Evolutionary conservation across 2,888 invertebrate species (phyloP), one percentile per base, ranked within the genome.

Genomic region (Drosophila lutescens): DNA sequence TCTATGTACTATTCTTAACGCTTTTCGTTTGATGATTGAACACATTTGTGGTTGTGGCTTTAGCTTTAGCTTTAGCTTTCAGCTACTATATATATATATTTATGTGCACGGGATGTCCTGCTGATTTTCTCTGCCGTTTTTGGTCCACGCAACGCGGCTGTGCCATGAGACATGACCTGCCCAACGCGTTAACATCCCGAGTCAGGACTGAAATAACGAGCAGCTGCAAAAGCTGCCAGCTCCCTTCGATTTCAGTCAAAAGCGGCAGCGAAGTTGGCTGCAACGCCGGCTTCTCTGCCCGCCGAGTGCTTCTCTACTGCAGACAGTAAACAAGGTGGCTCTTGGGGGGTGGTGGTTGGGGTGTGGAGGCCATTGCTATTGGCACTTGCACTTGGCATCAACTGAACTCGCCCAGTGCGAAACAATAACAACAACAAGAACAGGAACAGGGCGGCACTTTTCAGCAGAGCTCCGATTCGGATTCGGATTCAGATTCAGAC

Each of bases 101-200:
- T 54, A 26, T 20, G 40, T 60, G 61, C 58, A 51, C 50, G 53
- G 55, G 12, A 20, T 12, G 47, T 70, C 60, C 69, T 47, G 58
- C 61, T 51, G 46, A 50, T 62, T 54, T 70, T 71, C 58, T 55
- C 57, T 75, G 57, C 50, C 50, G n/a, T 26, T 53, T 49, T 78
- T 87, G 78, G 79, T 86, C 77, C 80, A 75, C 77, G 78, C 76
- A 79, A 73, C 79, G 65, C 75, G 86, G 77, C 71, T 81, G 81
- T 83, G 88, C 89, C 90, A 59, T 63, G 62, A 87, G 90, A 90
- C 92, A 91, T 92, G 92, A 92, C 92, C 92, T 92, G 92, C 92
- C 92, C 90, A 91, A 92, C 91, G 91, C 90, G 91, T 87, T 89
- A 92, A 91, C 91, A 91, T 91, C 91, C 91, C 91, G 91, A 91